phyloP scores from a whole-genome alignment of 2,797 vertebrate species.

The Lates japonicus region DNA sequence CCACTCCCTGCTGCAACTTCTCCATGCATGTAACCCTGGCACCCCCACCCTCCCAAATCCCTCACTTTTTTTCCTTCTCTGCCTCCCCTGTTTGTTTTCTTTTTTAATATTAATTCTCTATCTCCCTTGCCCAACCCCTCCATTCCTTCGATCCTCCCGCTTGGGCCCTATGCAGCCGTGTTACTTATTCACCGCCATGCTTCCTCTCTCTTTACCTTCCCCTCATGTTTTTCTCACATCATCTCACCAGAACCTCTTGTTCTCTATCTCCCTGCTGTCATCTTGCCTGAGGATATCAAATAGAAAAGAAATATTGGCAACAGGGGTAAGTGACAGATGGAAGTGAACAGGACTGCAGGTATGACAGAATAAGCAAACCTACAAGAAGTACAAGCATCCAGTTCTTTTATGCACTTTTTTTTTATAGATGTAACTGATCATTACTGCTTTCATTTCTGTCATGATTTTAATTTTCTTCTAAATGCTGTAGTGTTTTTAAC shows the following conservation, averaged over 20 bases:
- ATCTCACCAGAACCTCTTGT: constrained; percentile 69
- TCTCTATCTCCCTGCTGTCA: constrained; percentile 57
- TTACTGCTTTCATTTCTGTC: constrained; percentile 26
- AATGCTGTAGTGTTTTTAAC: constrained; percentile 41
- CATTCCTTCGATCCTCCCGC: constrained; percentile 39
- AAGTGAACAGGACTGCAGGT: constrained; percentile 52
- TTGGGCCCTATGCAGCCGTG: constrained; percentile 36
- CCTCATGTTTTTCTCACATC: constrained; percentile 49
- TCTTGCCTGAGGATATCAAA: constrained; percentile 66
- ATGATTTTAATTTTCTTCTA: constrained; percentile 49
- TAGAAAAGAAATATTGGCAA: constrained; percentile 40
- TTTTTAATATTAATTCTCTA: constrained; percentile 38
- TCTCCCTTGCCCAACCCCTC: constrained; percentile 53
- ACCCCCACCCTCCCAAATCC: constrained; percentile 25
- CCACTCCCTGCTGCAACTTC: constrained; percentile 74
- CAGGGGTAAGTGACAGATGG: constrained; percentile 63
- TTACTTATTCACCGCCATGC: constrained; percentile 61
- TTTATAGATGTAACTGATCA: constrained; percentile 30
- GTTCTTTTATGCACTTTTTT: constrained; percentile 14
- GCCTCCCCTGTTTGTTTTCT: constrained; percentile 6
- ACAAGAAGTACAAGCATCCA: constrained; percentile 16
- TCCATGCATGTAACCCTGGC: constrained; percentile 53
- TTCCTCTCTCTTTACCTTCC: constrained; percentile 45
- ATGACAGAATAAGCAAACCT: constrained; percentile 31
- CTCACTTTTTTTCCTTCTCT: constrained; percentile 38